Evolutionary conservation across 2,113 vertebrate species (phyloP).

Genomic region (Ceyx cyanopectus): DNA sequence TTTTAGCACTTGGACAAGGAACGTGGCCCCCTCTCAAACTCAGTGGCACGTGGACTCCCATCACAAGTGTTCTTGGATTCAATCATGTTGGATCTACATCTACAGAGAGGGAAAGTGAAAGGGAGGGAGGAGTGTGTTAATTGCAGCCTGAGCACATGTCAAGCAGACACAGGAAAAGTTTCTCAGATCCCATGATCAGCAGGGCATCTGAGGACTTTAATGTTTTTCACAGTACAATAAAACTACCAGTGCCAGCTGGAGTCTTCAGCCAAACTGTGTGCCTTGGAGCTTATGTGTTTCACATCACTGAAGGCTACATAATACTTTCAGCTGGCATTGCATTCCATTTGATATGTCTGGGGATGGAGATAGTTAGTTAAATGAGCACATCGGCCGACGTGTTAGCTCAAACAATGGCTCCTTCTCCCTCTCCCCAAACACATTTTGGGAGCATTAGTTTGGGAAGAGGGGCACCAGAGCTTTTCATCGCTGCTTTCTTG

Average conservation of each 20-base stretch:
- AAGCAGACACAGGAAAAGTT: slow-evolving; percentile 34
- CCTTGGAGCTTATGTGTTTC: slow-evolving; percentile 66
- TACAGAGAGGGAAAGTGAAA: neutral
- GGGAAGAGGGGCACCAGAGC: slow-evolving; percentile 2
- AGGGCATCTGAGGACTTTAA: slow-evolving; percentile 21
- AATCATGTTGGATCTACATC: neutral
- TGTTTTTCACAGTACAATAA: slow-evolving; percentile 55
- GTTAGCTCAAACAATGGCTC: slow-evolving; percentile 35
- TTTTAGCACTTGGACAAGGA: slow-evolving; percentile 6
- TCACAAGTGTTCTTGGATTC: neutral
- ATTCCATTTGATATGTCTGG: slow-evolving; percentile 59
- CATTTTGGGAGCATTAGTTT: slow-evolving; percentile 41
- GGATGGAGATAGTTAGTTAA: slow-evolving; percentile 64
- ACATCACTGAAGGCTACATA: slow-evolving; percentile 70
- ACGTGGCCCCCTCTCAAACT: neutral
- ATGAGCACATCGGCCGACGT: neutral
- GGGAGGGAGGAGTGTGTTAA: neutral
- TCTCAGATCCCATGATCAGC: slow-evolving; percentile 3
- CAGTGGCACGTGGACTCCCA: accelerated
- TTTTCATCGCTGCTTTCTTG: slow-evolving; percentile 36
- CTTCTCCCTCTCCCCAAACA: neutral
- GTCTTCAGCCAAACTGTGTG: slow-evolving; percentile 6
- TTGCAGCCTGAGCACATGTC: neutral
- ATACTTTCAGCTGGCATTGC: slow-evolving; percentile 64
- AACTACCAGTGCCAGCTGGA: slow-evolving; percentile 58